phyloP scores from a whole-genome alignment of 2,113 vertebrate genomes.

The Mesocricetus auratus region DNA sequence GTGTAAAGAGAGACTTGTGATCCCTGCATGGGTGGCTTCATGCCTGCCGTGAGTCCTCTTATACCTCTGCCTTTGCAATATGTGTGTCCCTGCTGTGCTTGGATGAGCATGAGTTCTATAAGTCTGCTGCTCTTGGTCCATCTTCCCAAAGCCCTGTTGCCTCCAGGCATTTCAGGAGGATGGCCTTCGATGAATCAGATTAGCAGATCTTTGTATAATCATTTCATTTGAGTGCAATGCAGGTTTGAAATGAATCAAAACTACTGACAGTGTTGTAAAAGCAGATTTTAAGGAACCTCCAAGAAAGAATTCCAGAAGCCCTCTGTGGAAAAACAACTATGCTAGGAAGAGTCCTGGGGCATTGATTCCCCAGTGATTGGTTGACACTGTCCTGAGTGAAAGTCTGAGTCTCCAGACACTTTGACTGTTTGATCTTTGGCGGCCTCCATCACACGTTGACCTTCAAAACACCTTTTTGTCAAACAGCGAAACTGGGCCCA shows the following conservation, averaged over 20 bases:
- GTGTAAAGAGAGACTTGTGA: neutral
- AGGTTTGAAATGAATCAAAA: conserved; percentile 20
- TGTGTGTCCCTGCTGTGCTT: neutral
- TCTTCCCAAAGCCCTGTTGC: neutral
- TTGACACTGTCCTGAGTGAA: neutral
- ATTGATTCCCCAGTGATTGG: neutral
- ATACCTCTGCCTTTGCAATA: neutral
- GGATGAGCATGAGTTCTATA: neutral
- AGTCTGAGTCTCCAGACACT: neutral
- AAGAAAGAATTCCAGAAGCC: neutral
- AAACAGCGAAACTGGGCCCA: neutral
- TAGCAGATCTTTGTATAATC: neutral
- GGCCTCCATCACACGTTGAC: neutral
- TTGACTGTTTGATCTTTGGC: neutral
- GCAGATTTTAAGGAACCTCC: neutral
- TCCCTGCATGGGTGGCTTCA: neutral
- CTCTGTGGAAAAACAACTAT: neutral
- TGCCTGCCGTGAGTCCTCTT: neutral
- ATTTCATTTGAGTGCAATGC: neutral
- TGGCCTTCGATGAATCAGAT: neutral
- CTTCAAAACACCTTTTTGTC: neutral
- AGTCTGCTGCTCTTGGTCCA: neutral
- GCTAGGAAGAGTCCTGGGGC: neutral
- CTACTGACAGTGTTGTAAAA: neutral
- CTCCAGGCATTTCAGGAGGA: neutral